Base-by-base conservation (phyloP, 2,797 vertebrate species). In the Falco cherrug region DNA sequence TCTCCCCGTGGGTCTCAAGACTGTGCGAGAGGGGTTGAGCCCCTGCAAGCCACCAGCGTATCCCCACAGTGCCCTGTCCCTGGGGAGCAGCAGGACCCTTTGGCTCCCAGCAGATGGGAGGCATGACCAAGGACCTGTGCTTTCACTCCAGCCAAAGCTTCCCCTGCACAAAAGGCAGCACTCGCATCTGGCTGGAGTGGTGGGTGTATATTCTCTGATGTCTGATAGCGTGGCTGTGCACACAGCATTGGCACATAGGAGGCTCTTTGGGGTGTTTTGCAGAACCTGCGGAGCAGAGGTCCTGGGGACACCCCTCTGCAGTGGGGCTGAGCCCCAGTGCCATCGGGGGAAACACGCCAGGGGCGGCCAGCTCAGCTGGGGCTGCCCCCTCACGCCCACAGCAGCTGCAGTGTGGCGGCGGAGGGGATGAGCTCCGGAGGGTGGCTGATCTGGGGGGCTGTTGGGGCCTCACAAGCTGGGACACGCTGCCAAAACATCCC, bases 241-340 rank as follows among this genome's bases (percentile, higher is more conserved):
- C 21, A 3, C 43, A 31, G 43, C 56, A 4, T 16, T 11, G 4
- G 21, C 4, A 2, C 45, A 3, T 6, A 3, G n/a, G 47, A 15
- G 47, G 47, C 18, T 37, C 13, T 68, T 29, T 0, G 14, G 53
- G 31, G 53, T 11, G 53, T 28, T 10, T 14, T 21, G 13, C 41
- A 24, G 13, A 21, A n/a, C 25, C n/a, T 5, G 19, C 3, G 5
- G n/a, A 25, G n/a, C n/a, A 26, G 69, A 25, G 29, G 22, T 18
- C 28, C 28, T 18, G 35, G 50, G 71, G 41, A n/a, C 37, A 3
- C 29, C 29, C 20, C 41, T 16, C 41, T 12, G 20, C 63, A 45
- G 63, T 7, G 5, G 28, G 28, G 61, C 39, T 22, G 39, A 43
- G 61, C 54, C 54, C 54, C 54, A 33, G 31, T 20, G 33, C 54